A percentile compares a stretch with the other conserved stretches of the same genome.
These are phyloP conservation scores for Melieria picta DNA, from an alignment of 2,888 invertebrate species.

Conservation along the genomic window DNA sequence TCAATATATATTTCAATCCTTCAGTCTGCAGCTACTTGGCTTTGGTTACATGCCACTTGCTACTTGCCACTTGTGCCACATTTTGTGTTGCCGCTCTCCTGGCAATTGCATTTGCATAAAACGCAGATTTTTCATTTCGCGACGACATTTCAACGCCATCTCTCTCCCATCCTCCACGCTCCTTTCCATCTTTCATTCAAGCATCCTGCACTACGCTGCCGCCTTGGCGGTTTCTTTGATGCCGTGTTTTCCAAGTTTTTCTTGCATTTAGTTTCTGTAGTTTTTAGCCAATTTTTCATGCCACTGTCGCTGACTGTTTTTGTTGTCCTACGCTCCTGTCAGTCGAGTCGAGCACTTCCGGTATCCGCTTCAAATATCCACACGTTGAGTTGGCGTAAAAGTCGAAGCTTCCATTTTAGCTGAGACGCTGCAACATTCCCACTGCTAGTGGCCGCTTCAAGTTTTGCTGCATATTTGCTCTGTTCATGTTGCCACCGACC, in stretches of 20 bases:
- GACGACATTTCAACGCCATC: constrained; percentile 27
- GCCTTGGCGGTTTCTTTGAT: neutral
- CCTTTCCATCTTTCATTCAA: neutral
- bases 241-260: neutral
- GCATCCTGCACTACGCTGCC: constrained; percentile 8
- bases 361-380: constrained; percentile 51
- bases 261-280: constrained; percentile 7
- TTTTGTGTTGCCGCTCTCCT: constrained; percentile 36
- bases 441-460: too few relatives aligned
- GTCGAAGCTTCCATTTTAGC: too few relatives aligned
- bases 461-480: too few relatives aligned
- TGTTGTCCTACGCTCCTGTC: constrained; percentile 36
- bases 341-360: constrained; percentile 60
- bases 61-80: neutral
- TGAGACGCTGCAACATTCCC: too few relatives aligned
- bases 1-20: neutral
- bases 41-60: neutral
- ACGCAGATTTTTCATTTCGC: constrained; percentile 52
- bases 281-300: neutral
- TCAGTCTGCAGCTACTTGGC: constrained; percentile 3
- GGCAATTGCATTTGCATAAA: constrained; percentile 52
- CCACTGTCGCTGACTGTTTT: constrained; percentile 1
- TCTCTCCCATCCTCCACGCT: neutral
- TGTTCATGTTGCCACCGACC: too few relatives aligned
- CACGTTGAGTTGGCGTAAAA: constrained; percentile 14